Evolutionary conservation across 1,140 invertebrate genomes (phyloP), one percentile per base, ranked within the genome.

Genomic region (Tachypleus tridentatus): DNA sequence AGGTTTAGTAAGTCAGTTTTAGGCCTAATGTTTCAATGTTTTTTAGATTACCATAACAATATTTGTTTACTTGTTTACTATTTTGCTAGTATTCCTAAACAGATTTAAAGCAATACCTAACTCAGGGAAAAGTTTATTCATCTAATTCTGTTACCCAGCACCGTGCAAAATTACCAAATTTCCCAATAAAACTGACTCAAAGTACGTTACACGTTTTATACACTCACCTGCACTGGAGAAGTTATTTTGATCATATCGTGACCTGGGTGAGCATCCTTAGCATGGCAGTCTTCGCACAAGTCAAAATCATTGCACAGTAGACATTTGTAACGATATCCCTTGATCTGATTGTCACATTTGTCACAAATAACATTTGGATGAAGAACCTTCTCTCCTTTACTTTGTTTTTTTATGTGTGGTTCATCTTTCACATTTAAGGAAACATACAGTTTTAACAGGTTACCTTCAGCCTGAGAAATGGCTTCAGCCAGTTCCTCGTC

Each of bases 281-380:
- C 73, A 74, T 95, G 89, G 73, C 93, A 97, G 2, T 72, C 73
- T 5, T 77, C 74, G 75, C 93, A 97, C 51, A 97, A 78, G 75
- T 97, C 93, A 76, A 80, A 96, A 75, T 96, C 86, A 3, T 78
- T 73, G 70, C 93, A 96, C 52, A 84, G 77, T 1, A 88, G 74
- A 73, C 93, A 96, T 76, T 93, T 93, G 79, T 91, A 96, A 11
- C 93, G 84, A 69, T 84, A 87, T 4, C 92, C 92, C 53, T 74
- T 65, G 3, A 96, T 78, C 1, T 68, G 49, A 0, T 74, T 72
- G 10, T 82, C 75, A 70, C 92, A 96, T 4, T 77, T 80, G 77
- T 96, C 89, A 73, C 93, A 97, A 3, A 81, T 71, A 2, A 95
- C 81, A 8, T 79, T 77, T n/a, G 73, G 73, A 72, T 93, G 90